phyloP scores from a whole-genome alignment of 2,888 invertebrate genomes.

The Zhuqinia jingwanae region DNA sequence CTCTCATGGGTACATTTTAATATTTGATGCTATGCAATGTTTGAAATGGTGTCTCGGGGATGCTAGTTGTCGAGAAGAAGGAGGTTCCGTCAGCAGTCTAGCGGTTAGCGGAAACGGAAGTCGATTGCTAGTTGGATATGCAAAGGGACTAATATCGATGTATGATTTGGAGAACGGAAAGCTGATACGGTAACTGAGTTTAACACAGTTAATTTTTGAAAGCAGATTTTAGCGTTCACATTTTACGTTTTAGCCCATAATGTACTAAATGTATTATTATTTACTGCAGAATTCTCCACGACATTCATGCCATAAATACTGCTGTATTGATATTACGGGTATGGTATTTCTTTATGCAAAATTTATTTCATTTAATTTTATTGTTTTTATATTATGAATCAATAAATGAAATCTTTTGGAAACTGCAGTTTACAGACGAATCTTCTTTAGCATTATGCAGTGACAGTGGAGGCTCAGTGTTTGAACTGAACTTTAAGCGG shows the following conservation, averaged over 20 bases:
- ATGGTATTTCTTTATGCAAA: background rate
- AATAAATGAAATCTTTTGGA: background rate
- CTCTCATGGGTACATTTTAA: constrained; percentile 94
- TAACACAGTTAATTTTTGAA: constrained; percentile 45
- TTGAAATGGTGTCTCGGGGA: constrained; percentile 92
- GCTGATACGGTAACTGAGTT: constrained; percentile 82
- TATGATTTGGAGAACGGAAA: constrained; percentile 91
- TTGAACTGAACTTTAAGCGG: constrained; percentile 93
- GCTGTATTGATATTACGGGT: constrained; percentile 89
- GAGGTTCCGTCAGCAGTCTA: constrained; percentile 85
- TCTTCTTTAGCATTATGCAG: constrained; percentile 89
- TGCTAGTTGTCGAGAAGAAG: constrained; percentile 82
- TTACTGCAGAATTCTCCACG: constrained; percentile 85
- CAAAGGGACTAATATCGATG: constrained; percentile 94
- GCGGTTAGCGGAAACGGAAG: constrained; percentile 94
- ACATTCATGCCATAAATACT: constrained; percentile 91
- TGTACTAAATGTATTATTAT: too few relatives aligned
- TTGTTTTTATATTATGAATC: background rate
- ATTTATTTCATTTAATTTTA: background rate
- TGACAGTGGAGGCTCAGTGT: constrained; percentile 97
- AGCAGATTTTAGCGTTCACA: too few relatives aligned
- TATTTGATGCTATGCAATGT: constrained; percentile 93
- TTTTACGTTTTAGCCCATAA: too few relatives aligned
- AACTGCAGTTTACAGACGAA: constrained; percentile 86
- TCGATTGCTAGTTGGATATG: constrained; percentile 90